phyloP scores from a whole-genome alignment of 30 jellyfish, hydroid and myxozoan genomes.

The Hydractinia symbiolongicarpus region DNA sequence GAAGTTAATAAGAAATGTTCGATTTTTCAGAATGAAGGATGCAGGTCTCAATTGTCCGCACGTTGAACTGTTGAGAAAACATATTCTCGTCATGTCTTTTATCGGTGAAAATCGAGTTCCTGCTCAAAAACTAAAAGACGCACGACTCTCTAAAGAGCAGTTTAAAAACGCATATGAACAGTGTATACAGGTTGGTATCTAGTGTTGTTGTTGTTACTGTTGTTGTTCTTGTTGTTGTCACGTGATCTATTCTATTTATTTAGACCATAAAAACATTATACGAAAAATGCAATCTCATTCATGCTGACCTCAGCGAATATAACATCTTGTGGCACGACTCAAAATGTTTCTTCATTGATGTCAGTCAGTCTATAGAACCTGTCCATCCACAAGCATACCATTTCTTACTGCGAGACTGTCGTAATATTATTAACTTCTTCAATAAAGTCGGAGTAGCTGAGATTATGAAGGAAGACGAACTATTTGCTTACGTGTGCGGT shows the following conservation, averaged over 20 bases:
- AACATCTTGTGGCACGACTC: slow-evolving; percentile 86
- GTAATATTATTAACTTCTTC: slow-evolving; percentile 63
- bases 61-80: slow-evolving; percentile 57
- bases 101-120: slow-evolving; percentile 76
- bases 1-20: too few relatives aligned
- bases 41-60: slow-evolving; percentile 83
- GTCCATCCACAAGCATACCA: slow-evolving; percentile 83
- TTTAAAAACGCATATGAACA: slow-evolving; percentile 56
- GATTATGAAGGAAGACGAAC: slow-evolving; percentile 59
- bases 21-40: slow-evolving; percentile 54
- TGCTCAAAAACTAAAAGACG: slow-evolving; percentile 87
- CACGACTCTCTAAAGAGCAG: slow-evolving; percentile 39
- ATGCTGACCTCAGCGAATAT: slow-evolving; percentile 96
- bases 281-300: slow-evolving; percentile 80
- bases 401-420: slow-evolving; percentile 77
- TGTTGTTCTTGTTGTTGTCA: not conserved
- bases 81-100: slow-evolving; percentile 71
- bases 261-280: slow-evolving; percentile 80
- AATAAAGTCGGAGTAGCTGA: slow-evolving; percentile 53
- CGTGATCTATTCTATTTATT: not conserved
- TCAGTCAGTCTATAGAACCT: slow-evolving; percentile 91
- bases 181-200: slow-evolving; percentile 50
- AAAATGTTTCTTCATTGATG: slow-evolving; percentile 77
- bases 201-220: not conserved
- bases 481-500: slow-evolving; percentile 78